Evolutionary conservation across 2,888 invertebrate species (phyloP), one percentile per base, ranked within the genome.

Genomic region (Phania funesta): DNA sequence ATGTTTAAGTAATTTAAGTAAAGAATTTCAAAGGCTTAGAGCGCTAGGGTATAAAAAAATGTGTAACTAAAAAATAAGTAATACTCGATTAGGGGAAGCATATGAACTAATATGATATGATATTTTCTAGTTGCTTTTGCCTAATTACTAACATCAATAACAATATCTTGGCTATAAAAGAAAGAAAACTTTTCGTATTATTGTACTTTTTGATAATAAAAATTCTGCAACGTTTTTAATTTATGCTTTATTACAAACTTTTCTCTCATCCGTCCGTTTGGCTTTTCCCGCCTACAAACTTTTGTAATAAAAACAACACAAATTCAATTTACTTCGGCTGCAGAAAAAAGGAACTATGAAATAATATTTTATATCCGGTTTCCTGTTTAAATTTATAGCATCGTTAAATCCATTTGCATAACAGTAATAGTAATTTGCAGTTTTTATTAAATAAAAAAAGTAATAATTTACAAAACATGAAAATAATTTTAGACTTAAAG

Each of bases 301-400:
- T 38, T 38, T 2, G n/a, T 38, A 38, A 38, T 38, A 38, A 38
- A 13, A 38, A 4, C 20, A 68, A 11, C 41, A 3, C 0, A 11
- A 26, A 68, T 32, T 16, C 29, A 24, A 32, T 68, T 46, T 44
- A 44, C 18, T 1, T 26, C 13, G 52, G 18, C 26, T 29, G 41
- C n/a, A 48, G 22, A 38, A 48, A 24, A 71, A 60, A 38, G 3
- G 9, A 16, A 8, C 16, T 16, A 58, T 18, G 6, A 48, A 38
- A 62, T 16, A 68, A 54, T 71, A 71, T 56, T 76, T 54, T 48
- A 62, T 48, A 54, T 76, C 80, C 76, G 65, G 50, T 71, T 76
- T 81, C 80, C 76, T 67, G 62, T 67, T 73, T 56, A 62, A 77
- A 81, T 81, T 77, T 77, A 73, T 73, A 16, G 67, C 77, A 60